A percentile compares a stretch with the other conserved stretches of the same genome.
phyloP scores from a whole-genome alignment of 2,113 vertebrate genomes.

The Accipiter cooperii region DNA sequence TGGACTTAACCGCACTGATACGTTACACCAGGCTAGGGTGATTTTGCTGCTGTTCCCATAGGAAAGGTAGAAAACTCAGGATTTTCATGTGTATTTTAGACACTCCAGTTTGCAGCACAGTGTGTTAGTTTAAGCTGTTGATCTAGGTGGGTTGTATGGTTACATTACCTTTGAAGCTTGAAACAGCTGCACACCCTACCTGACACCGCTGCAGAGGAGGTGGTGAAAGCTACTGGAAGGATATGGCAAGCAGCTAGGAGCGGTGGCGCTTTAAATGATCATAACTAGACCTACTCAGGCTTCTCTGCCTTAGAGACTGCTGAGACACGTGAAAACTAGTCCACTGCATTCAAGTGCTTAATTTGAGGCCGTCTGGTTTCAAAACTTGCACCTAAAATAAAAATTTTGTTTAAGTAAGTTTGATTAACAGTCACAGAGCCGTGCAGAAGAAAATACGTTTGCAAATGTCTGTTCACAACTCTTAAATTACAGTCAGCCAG shows the following conservation, averaged over 20 bases:
- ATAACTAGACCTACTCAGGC: background rate
- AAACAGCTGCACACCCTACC: background rate
- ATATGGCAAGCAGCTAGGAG: background rate
- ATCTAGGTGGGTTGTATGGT: background rate
- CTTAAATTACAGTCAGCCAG: background rate
- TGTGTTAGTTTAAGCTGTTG: background rate
- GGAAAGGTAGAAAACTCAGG: background rate
- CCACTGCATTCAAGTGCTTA: background rate
- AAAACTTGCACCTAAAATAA: background rate
- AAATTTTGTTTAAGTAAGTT: background rate
- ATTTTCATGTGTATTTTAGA: background rate
- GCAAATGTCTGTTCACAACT: background rate
- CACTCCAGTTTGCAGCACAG: background rate
- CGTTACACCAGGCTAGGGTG: background rate
- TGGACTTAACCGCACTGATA: background rate
- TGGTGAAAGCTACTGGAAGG: background rate
- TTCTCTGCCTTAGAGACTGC: background rate
- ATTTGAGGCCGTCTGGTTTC: background rate
- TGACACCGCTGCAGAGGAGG: background rate
- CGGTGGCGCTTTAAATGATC: background rate
- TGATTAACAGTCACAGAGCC: background rate
- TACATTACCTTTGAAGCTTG: background rate
- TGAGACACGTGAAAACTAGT: background rate
- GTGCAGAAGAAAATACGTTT: background rate
- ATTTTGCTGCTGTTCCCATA: background rate